Evolutionary conservation across 2,113 vertebrate genomes (phyloP).

Genomic region (Climacteris rufus): DNA sequence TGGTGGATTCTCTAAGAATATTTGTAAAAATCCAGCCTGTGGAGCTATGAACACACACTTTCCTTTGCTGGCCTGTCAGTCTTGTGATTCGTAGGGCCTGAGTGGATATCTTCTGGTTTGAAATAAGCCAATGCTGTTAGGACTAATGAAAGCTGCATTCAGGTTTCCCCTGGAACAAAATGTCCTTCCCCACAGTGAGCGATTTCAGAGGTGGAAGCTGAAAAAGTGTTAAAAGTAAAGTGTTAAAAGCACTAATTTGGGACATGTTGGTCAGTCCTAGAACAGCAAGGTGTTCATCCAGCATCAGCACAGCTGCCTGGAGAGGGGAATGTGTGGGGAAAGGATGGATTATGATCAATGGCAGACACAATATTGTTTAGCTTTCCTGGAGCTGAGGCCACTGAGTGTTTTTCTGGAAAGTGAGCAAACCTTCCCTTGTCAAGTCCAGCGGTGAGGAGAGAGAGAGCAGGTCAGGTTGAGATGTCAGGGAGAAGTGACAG

Average conservation of each 20-base stretch:
- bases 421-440: neutral
- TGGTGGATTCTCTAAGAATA: neutral
- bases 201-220: neutral
- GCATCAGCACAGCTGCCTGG: neutral
- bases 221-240: neutral
- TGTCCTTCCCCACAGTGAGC: neutral
- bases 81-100: neutral
- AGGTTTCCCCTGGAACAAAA: neutral
- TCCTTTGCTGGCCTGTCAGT: neutral
- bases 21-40: neutral
- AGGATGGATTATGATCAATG: neutral
- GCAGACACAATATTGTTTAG: neutral
- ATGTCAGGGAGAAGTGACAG: neutral
- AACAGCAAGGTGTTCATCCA: neutral
- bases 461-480: neutral
- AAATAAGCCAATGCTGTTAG: neutral
- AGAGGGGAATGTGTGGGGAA: neutral
- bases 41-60: neutral
- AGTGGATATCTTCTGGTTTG: neutral
- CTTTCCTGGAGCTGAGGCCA: neutral
- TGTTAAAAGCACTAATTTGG: neutral
- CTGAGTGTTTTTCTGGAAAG: neutral
- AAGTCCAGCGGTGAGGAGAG: neutral
- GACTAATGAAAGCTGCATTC: neutral
- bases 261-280: neutral